Conservation (phyloP, 2,113 vertebrate species). For the Deroptyus accipitrinus region DNA sequence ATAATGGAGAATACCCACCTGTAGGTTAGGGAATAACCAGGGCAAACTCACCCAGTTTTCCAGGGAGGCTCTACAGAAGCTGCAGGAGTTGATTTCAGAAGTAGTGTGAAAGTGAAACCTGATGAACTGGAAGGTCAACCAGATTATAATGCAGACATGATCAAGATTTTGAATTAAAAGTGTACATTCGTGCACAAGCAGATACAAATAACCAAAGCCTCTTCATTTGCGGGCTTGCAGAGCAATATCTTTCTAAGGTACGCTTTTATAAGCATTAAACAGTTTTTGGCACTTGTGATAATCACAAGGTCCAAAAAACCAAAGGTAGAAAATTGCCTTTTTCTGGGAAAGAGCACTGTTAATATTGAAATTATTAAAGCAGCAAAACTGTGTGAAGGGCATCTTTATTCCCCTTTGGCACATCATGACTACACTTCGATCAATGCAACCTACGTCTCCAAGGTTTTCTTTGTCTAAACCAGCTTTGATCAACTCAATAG, state of each 20-base stretch:
- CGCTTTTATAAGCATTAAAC: slow-evolving; percentile 25
- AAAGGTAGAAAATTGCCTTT: slow-evolving; percentile 46
- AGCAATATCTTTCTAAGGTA: neutral
- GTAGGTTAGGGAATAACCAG: neutral
- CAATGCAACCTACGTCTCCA: neutral
- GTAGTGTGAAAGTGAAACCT: neutral
- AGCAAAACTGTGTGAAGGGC: slow-evolving; percentile 50
- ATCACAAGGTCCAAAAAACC: slow-evolving; percentile 15
- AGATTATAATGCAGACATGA: neutral
- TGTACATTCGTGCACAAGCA: neutral
- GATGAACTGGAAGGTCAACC: neutral
- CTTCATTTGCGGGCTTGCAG: neutral
- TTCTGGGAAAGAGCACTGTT: slow-evolving; percentile 56
- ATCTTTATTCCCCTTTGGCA: slow-evolving; percentile 60
- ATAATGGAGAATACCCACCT: fast-evolving
- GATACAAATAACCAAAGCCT: slow-evolving; percentile 5
- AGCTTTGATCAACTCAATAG: slow-evolving; percentile 32
- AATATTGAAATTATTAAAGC: slow-evolving; percentile 57
- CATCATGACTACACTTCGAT: slow-evolving; percentile 18
- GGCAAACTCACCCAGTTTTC: neutral
- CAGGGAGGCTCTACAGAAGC: neutral
- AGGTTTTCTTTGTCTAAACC: slow-evolving; percentile 32
- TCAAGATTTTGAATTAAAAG: neutral
- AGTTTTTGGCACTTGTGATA: slow-evolving; percentile 32
- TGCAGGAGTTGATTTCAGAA: neutral